Conservation (phyloP, 2,888 invertebrate genomes). For the Oxystoma pomonae region DNA sequence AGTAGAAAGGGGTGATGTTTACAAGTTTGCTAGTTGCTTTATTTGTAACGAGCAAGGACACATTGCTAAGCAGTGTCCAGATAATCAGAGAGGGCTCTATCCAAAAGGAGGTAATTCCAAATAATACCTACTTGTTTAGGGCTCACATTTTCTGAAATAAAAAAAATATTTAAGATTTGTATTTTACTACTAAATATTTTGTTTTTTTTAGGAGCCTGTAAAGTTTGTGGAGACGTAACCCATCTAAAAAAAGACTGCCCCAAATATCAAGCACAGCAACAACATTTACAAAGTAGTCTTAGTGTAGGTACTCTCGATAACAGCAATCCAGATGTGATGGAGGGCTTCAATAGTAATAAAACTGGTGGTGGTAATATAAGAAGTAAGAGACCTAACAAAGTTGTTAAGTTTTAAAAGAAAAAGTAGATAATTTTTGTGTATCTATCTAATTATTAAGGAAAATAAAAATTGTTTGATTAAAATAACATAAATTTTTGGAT, state of each 20-base stretch:
- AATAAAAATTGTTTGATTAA: too few relatives aligned
- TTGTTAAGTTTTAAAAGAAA: slow-evolving; percentile 39
- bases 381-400: slow-evolving; percentile 32
- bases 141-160: too few relatives aligned
- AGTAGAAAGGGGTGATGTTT: slow-evolving; percentile 62
- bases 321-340: slow-evolving; percentile 39
- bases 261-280: slow-evolving; percentile 44
- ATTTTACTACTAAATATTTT: background rate
- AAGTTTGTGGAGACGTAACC: slow-evolving; percentile 78
- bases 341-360: slow-evolving; percentile 19
- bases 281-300: slow-evolving; percentile 31
- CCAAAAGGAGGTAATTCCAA: slow-evolving; percentile 65
- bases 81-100: slow-evolving; percentile 79
- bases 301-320: slow-evolving; percentile 34
- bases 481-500: too few relatives aligned
- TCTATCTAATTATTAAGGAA: too few relatives aligned
- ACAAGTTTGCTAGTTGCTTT: slow-evolving; percentile 82
- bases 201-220: slow-evolving; percentile 53
- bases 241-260: slow-evolving; percentile 82
- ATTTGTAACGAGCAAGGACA: slow-evolving; percentile 86
- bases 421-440: too few relatives aligned
- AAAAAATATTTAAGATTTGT: background rate
- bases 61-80: slow-evolving; percentile 81
- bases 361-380: slow-evolving; percentile 8
- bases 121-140: too few relatives aligned